Evolutionary conservation across 2,113 vertebrate species (phyloP), one percentile per base, ranked within the genome.

Genomic region (Proterorhinus semilunaris): DNA sequence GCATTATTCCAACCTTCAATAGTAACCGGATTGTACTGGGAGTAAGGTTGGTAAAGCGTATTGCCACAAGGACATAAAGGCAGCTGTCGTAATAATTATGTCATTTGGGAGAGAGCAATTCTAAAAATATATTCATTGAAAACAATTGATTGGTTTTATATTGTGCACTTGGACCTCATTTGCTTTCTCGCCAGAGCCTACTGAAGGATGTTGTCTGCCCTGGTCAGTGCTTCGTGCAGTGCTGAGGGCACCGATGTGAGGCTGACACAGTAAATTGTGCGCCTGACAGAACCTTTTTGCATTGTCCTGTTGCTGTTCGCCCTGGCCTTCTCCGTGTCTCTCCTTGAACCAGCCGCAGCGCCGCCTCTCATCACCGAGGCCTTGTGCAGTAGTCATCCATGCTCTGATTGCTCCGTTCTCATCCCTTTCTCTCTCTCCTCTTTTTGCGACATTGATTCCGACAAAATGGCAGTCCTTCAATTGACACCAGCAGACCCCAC

Each of bases 231-330:
- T 45, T 61, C 58, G 85, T 71, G 7, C 65, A 77, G 46, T 21
- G 43, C 53, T 0, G 67, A 83, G 77, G 85, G 78, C 82, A 74
- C 52, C 21, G 27, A 77, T 66, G 74, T 75, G 64, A 61, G 72
- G 72, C 74, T 83, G 81, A 83, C 80, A 63, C 85, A 76, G 75
- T 92, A 89, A 87, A 89, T 90, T 80, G 48, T 46, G 72, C 43
- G 66, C 76, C 80, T 87, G 87, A 90, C 88, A 88, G 86, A 80
- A 50, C 68, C 50, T 9, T 63, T 36, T 66, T 70, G 64, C 81
- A 83, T 86, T 88, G 89, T 89, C 77, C 76, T 55, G 68, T 36
- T 67, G 48, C 62, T n/a, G 68, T 65, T 69, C 17, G 62, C 72
- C 83, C 0, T 68, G 79, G 72, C 86, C 83, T 59, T 9, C 58